Conservation (phyloP, 2,113 vertebrate species). For the Proterorhinus semilunaris region DNA sequence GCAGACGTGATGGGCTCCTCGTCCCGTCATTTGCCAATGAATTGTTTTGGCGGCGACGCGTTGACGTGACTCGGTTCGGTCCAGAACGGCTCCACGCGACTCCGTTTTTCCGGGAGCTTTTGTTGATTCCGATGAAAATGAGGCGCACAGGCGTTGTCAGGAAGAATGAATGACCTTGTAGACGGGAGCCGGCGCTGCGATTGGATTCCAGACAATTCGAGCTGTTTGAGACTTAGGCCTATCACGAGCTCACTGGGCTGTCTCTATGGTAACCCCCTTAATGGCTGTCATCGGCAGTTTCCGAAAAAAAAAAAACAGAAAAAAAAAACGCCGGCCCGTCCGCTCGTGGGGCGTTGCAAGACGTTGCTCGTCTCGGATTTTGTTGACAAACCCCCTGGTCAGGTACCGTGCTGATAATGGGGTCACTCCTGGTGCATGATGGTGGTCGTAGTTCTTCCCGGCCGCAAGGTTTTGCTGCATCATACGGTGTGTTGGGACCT, state of each 20-base stretch:
- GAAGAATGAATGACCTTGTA: conserved; percentile 74
- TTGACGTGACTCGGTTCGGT: conserved; percentile 37
- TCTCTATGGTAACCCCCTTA: conserved; percentile 82
- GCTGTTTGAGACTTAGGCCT: conserved; percentile 75
- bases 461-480: conserved; percentile 4
- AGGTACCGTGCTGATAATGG: not conserved
- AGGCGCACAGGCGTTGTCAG: conserved; percentile 58
- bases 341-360: conserved; percentile 16
- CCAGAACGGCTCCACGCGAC: conserved; percentile 7
- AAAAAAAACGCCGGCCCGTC: conserved; percentile 22
- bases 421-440: not conserved
- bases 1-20: conserved; percentile 48
- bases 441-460: not conserved
- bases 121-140: conserved; percentile 68
- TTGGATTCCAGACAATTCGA: conserved; percentile 77
- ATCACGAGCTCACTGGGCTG: conserved; percentile 73
- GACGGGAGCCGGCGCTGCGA: conserved; percentile 60
- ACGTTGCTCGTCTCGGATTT: conserved; percentile 17
- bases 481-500: not conserved
- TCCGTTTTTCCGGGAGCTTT: conserved; percentile 41
- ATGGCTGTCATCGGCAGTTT: conserved; percentile 68
- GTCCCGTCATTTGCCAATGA: conserved; percentile 33
- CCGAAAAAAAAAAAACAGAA: too few species aligned
- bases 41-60: not conserved
- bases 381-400: conserved; percentile 1